Conservation (phyloP, 2,888 invertebrate genomes). For the Rotaria magnacalcarata region DNA sequence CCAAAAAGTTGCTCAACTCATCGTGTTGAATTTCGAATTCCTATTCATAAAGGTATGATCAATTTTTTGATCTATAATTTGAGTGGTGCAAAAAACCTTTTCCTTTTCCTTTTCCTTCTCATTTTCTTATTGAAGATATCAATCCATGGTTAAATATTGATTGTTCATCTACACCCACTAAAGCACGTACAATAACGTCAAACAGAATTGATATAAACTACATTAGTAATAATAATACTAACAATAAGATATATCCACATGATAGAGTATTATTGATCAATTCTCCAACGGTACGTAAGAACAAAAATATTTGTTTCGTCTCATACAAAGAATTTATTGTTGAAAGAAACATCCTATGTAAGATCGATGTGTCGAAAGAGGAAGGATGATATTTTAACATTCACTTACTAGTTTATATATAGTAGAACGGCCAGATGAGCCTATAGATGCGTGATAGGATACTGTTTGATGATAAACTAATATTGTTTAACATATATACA, state of each 20-base stretch:
- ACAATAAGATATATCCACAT: not conserved
- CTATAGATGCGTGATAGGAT: not conserved
- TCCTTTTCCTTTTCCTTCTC: not conserved
- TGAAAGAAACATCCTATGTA: not conserved
- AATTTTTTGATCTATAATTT: too few species aligned
- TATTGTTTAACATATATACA: not conserved
- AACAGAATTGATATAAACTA: conserved; percentile 2
- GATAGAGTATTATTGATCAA: not conserved
- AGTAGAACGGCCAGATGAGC: not conserved
- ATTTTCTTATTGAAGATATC: not conserved
- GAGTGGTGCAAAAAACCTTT: too few species aligned
- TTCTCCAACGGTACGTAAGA: not conserved
- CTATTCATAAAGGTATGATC: not conserved
- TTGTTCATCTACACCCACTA: not conserved
- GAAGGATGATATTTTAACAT: not conserved
- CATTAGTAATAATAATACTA: not conserved
- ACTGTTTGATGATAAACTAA: not conserved
- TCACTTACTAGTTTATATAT: not conserved
- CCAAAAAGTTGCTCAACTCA: not conserved
- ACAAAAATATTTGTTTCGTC: not conserved
- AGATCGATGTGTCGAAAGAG: not conserved
- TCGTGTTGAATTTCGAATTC: conserved; percentile 11
- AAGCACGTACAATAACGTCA: conserved; percentile 9
- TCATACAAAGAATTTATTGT: not conserved
- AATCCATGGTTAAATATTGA: not conserved